Evolutionary conservation across 2,888 invertebrate species (phyloP), one percentile per base, ranked within the genome.

Genomic region (Boloria euphrosyne): DNA sequence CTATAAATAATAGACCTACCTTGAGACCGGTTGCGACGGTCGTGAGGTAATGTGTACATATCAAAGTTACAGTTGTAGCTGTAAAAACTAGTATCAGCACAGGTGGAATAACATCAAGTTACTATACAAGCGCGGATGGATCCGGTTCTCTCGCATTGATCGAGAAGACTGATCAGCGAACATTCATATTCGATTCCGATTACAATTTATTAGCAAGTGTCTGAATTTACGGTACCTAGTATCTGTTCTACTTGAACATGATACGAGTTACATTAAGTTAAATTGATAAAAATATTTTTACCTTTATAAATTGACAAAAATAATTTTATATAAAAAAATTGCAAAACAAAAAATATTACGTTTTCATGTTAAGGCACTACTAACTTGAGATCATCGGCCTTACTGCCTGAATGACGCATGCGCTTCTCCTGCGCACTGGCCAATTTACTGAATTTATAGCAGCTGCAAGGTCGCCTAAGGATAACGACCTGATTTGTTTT

Each of bases 401-500:
- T 79, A 44, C 83, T 82, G 79, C 79, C 82, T 78, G 79, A 52
- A 76, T 89, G 87, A 87, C 87, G 86, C 86, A 86, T 82, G 78
- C 80, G 80, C 78, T 78, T 78, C 84, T 85, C 82, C 83, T 85
- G 83, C 83, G 81, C 83, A 85, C 80, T 82, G 82, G 82, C 78
- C 85, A 87, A 89, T 89, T 89, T 83, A 84, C 87, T 83, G 81
- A 87, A 89, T 90, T 88, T 86, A 88, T 87, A 83, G 82, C 85
- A 85, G 82, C 85, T 83, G 85, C 90, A 90, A 90, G 91, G 90
- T 88, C 90, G 88, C 75, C 76, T 74, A 83, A 89, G 91, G 86
- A 89, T 87, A 86, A 85, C 84, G 89, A 90, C 87, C 91, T 81
- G 82, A 71, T 74, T 78, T 76, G 73, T 74, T 75, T 84, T 82